phyloP scores from a whole-genome alignment of 1,140 invertebrate genomes.

The Sinonovacula constricta region DNA sequence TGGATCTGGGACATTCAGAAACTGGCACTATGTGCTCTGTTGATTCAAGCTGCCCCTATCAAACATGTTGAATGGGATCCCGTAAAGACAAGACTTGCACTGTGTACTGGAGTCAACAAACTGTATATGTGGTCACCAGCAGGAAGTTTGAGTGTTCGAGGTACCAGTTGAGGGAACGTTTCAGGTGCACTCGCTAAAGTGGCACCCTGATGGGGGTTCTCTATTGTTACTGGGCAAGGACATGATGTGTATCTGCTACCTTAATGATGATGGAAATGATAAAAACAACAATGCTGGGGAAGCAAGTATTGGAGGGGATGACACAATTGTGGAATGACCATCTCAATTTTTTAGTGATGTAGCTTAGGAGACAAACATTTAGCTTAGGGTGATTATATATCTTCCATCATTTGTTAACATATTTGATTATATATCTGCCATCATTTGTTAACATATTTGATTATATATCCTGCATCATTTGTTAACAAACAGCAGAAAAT shows the following conservation, averaged over 20 bases:
- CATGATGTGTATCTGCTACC: conserved; percentile 76
- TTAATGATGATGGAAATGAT: conserved; percentile 44
- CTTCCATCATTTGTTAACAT: too few species aligned
- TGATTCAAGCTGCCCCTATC: conserved; percentile 74
- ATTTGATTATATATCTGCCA: too few species aligned
- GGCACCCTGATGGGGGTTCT: conserved; percentile 74
- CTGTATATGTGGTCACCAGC: conserved; percentile 79
- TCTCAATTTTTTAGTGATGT: not conserved
- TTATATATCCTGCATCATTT: too few species aligned
- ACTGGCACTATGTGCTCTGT: conserved; percentile 68
- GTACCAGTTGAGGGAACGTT: conserved; percentile 76
- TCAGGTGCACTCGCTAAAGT: conserved; percentile 70
- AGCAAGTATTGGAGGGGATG: not conserved
- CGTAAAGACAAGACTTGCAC: conserved; percentile 69
- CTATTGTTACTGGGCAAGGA: conserved; percentile 74
- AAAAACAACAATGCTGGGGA: not conserved
- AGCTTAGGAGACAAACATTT: too few species aligned
- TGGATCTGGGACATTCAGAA: conserved; percentile 78
- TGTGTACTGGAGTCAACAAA: conserved; percentile 77
- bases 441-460: too few species aligned
- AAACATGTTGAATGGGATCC: conserved; percentile 78
- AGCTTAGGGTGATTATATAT: too few species aligned
- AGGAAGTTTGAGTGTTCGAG: conserved; percentile 76
- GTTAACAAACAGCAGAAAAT: too few species aligned
- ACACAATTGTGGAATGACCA: not conserved